Percentiles rank a stretch among this genome's conserved stretches.
Conservation (phyloP, 2,797 vertebrate species). For the Tangara arthus region DNA sequence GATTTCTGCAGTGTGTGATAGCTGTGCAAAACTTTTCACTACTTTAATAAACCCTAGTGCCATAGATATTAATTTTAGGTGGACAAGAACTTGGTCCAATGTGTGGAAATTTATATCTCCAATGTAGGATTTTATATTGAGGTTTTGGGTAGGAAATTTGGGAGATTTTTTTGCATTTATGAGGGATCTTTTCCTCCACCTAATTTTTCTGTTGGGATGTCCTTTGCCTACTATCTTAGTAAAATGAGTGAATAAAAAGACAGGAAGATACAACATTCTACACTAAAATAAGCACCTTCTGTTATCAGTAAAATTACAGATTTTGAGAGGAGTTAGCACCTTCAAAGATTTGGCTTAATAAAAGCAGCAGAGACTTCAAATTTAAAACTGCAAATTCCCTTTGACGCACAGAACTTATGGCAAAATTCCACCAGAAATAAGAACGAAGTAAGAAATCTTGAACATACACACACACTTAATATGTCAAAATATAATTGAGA, state of each 20-base stretch:
- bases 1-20: constrained; percentile 6
- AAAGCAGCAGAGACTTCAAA: background rate
- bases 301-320: background rate
- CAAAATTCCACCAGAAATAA: constrained; percentile 5
- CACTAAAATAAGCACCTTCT: background rate
- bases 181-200: background rate
- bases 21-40: background rate
- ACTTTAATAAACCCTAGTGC: background rate
- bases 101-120: background rate
- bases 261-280: background rate
- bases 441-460: background rate
- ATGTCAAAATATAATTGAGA: background rate
- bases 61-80: background rate
- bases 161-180: background rate
- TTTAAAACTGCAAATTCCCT: background rate
- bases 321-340: background rate
- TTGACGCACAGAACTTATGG: background rate
- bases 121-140: background rate
- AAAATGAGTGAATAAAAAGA: background rate
- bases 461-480: background rate
- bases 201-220: background rate
- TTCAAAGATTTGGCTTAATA: background rate
- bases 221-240: background rate
- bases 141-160: background rate
- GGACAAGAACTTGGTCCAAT: background rate